Base-by-base conservation (phyloP, 2,113 vertebrate species). In the Ranitomeya variabilis region DNA sequence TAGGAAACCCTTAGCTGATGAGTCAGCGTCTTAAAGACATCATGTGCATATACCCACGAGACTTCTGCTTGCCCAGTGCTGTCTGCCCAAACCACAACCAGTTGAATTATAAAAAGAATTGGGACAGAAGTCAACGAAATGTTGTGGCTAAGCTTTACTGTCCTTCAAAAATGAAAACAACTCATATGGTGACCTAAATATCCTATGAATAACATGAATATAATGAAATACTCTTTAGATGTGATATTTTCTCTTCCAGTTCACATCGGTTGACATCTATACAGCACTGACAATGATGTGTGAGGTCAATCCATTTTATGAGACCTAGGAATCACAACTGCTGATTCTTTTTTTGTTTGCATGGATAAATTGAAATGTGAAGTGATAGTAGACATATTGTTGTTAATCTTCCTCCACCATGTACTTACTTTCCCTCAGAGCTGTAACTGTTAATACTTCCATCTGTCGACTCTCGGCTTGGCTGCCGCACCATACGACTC, bases 371-470 rank as follows among this genome's bases (percentile, higher is more conserved):
- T 21, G 19, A 26, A 23, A 79, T 55, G 77, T 21, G 14, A 23
- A 26, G 55, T 67, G 31, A 62, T 64, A 21, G 80, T 26, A 64
- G 59, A 66, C 16, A 64, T 15, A 51, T 62, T 66, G 18, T 19
- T n/a, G 4, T 51, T 64, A 37, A 82, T 64, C 26, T 66, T 83
- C 4, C 60, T 64, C 26, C 37, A 23, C 51, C 51, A n/a, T 69
- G 51, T 55, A 98, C 97, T 97, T 91, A 99, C 98, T 99, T 99
- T 89, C 98, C 98, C 95, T 99, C 98, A 0, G 98, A 99, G 95
- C 96, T 99, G 21, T 96, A 99, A 93, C 98, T 99, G 93, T 98
- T 97, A 93, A 98, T 98, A 94, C 97, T 99, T 93, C 98, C 97
- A 0, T 99, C 98, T n/a, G 97, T 99, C 90, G 98, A 99, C 93